phyloP scores from a whole-genome alignment of 2,888 invertebrate species.

The Drosophila putrida region DNA sequence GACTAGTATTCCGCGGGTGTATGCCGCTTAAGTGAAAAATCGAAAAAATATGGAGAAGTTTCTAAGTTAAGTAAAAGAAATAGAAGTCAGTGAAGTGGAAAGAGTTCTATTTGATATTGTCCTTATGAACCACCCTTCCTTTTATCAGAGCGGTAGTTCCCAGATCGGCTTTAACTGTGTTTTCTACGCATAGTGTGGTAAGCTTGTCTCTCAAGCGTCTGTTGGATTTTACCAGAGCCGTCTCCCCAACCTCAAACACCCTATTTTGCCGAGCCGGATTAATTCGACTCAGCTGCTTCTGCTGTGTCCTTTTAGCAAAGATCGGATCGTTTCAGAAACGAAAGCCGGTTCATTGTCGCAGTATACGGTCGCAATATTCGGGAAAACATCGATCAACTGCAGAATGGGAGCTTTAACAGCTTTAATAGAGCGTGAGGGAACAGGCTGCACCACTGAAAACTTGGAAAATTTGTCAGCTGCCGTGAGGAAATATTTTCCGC shows the following conservation, averaged over 20 bases:
- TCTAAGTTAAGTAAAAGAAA: too few species aligned
- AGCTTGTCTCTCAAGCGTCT: conserved; percentile 2
- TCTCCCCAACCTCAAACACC: conserved; percentile 2
- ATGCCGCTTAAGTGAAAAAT: too few species aligned
- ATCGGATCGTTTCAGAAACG: conserved; percentile 9
- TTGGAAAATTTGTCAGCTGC: neutral
- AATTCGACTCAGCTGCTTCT: conserved; percentile 2
- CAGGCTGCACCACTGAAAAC: neutral
- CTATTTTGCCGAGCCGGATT: conserved; percentile 11
- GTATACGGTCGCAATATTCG: neutral
- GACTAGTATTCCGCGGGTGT: too few species aligned
- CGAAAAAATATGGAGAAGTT: too few species aligned
- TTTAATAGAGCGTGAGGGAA: neutral
- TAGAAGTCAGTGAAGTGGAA: too few species aligned
- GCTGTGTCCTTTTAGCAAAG: neutral
- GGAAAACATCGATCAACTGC: conserved; percentile 6
- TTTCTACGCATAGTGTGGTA: conserved; percentile 8
- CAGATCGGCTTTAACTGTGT: too few species aligned
- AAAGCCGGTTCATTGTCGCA: conserved; percentile 5
- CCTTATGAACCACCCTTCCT: too few species aligned
- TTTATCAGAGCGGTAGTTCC: too few species aligned
- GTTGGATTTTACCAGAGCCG: conserved; percentile 6
- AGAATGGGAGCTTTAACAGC: neutral
- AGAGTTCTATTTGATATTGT: too few species aligned
- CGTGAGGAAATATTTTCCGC: neutral